Base-by-base conservation (phyloP, 2,888 invertebrate species). In the Lacanobia wlatinum region DNA sequence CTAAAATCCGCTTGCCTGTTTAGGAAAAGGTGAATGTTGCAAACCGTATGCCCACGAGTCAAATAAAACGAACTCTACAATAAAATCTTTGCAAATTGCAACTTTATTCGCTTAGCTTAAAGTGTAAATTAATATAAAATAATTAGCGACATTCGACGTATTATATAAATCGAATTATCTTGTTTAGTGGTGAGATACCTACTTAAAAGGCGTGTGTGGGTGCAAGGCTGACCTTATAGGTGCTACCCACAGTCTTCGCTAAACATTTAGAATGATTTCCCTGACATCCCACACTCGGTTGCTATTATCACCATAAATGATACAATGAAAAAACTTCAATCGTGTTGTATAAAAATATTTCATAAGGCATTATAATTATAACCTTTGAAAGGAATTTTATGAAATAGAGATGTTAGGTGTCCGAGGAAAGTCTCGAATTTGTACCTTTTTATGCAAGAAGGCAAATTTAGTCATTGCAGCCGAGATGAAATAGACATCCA, bases 11-110 rank as follows among this genome's bases (percentile, higher is more conserved):
- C 93, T 93, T 95, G 93, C 96, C 96, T 89, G 92, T 94, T 95
- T 94, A 94, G 96, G 96, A 90, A 95, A 94, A 95, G 95, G 96
- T 95, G 96, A 96, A 96, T 95, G 96, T 95, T 95, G 95, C 92
- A 93, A 93, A 93, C 89, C 82, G 83, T 88, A 87, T 87, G 89
- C 80, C 72, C 84, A 85, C 80, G 78, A 87, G 85, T 81, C 80
- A 88, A 87, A 84, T 66, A 81, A 80, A 81, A 71, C 76, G 67
- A 85, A 74, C 59, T 55, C 53, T 34, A 23, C 23, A 53, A 34
- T 14, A 53, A 38, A 65, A 61, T 62, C 7, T 62, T 46, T 9
- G 23, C 71, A 21, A 87, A 70, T 87, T 65, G 70, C 55, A 70
- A 38, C 70, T 73, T 77, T 78, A 84, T 23, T 0, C 0, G 21